Conservation (phyloP, 92 coral and sea anemone species). For the Zoanthus sociatus region DNA sequence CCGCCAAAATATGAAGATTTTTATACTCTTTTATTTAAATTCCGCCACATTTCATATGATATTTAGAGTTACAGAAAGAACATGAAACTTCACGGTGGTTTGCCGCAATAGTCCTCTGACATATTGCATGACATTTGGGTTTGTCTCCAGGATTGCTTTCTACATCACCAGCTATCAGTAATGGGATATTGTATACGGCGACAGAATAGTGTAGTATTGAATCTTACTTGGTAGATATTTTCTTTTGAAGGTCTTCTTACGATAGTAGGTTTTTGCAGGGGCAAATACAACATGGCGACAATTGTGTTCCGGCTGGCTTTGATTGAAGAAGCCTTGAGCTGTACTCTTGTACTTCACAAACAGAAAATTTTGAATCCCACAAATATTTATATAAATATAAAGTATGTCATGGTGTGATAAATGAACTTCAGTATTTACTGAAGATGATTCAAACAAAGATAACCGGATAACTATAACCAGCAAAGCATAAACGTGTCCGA, state of each 20-base stretch:
- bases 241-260: constrained; percentile 7
- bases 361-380: neutral
- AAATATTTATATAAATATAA: neutral
- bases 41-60: constrained; percentile 51
- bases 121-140: constrained; percentile 31
- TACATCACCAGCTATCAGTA: constrained; percentile 43
- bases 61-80: constrained; percentile 16
- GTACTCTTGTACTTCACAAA: constrained; percentile 4
- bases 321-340: constrained; percentile 11
- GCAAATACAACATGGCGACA: constrained; percentile 25
- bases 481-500: constrained; percentile 4
- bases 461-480: constrained; percentile 3
- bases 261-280: constrained; percentile 9
- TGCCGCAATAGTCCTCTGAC: constrained; percentile 37
- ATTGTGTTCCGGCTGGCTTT: constrained; percentile 7
- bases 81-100: constrained; percentile 37
- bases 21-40: constrained; percentile 31
- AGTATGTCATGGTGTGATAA: neutral
- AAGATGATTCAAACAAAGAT: constrained; percentile 1
- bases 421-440: constrained; percentile 4
- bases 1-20: neutral
- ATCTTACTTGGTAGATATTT: constrained; percentile 32
- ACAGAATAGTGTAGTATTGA: constrained; percentile 35
- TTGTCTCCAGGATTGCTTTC: constrained; percentile 41
- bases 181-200: constrained; percentile 35